Evolutionary conservation across 2,113 vertebrate genomes (phyloP).

Genomic region (Daboia siamensis): DNA sequence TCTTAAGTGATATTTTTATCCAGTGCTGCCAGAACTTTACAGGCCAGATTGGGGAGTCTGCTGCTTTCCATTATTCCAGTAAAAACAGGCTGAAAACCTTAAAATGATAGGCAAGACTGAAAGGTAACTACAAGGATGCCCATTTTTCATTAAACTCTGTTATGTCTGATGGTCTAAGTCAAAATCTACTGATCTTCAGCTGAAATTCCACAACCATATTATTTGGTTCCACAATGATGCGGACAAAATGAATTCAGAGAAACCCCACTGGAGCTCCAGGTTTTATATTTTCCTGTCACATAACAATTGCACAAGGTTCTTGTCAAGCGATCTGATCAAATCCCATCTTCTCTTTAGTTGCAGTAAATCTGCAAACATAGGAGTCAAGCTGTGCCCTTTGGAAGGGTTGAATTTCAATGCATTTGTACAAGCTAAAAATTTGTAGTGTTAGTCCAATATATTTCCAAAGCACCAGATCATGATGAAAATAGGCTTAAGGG

Average conservation of each 20-base stretch:
- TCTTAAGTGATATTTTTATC: too few species aligned
- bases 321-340: background rate
- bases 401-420: too few species aligned
- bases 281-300: background rate
- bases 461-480: background rate
- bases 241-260: too few species aligned
- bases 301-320: background rate
- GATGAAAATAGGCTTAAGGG: background rate
- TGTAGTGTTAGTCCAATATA: background rate
- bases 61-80: background rate
- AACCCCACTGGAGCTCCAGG: background rate
- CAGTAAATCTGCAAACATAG: background rate
- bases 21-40: too few species aligned
- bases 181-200: background rate
- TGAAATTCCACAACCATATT: background rate
- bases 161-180: background rate
- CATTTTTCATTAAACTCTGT: background rate
- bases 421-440: too few species aligned
- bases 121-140: background rate
- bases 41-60: too few species aligned
- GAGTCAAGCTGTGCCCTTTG: too few species aligned
- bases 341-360: background rate
- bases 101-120: background rate
- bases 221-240: too few species aligned
- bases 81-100: background rate